phyloP scores from a whole-genome alignment of 2,113 vertebrate genomes.

The Monarcha castaneiventris region DNA sequence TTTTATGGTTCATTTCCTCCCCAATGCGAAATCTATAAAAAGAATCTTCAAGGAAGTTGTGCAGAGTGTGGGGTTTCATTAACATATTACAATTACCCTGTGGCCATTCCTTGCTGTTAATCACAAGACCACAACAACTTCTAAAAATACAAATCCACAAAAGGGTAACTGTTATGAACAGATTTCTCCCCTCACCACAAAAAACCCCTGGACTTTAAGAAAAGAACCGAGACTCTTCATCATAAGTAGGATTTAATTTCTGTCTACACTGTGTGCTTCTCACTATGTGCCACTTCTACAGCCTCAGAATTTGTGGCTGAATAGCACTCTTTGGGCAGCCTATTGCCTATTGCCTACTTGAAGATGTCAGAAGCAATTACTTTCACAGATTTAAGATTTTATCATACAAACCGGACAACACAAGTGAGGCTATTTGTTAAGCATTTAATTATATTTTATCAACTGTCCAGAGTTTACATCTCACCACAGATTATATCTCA shows the following conservation, averaged over 20 bases:
- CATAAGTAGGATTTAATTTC: constrained; percentile 70
- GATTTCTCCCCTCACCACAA: constrained; percentile 22
- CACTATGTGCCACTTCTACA: constrained; percentile 48
- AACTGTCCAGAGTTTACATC: constrained; percentile 37
- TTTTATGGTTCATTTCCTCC: constrained; percentile 67
- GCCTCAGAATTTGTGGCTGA: constrained; percentile 67
- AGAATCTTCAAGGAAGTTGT: constrained; percentile 61
- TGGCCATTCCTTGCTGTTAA: constrained; percentile 61
- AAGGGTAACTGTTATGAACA: constrained; percentile 49
- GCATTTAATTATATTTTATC: constrained; percentile 66
- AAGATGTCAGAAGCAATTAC: constrained; percentile 73
- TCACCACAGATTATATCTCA: constrained; percentile 43
- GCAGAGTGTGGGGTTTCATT: constrained; percentile 37
- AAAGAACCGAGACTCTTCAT: constrained; percentile 35
- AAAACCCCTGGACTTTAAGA: constrained; percentile 44
- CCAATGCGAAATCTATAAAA: constrained; percentile 64
- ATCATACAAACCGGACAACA: constrained; percentile 57
- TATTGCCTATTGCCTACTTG: constrained; percentile 64
- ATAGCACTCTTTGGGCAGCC: constrained; percentile 57
- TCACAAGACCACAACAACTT: constrained; percentile 58
- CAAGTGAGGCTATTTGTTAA: constrained; percentile 50
- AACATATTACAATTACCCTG: constrained; percentile 50
- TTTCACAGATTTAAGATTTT: constrained; percentile 74
- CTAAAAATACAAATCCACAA: constrained; percentile 49
- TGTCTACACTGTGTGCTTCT: constrained; percentile 67